Conservation (phyloP, 2,888 invertebrate species). For the Clostera curtula region DNA sequence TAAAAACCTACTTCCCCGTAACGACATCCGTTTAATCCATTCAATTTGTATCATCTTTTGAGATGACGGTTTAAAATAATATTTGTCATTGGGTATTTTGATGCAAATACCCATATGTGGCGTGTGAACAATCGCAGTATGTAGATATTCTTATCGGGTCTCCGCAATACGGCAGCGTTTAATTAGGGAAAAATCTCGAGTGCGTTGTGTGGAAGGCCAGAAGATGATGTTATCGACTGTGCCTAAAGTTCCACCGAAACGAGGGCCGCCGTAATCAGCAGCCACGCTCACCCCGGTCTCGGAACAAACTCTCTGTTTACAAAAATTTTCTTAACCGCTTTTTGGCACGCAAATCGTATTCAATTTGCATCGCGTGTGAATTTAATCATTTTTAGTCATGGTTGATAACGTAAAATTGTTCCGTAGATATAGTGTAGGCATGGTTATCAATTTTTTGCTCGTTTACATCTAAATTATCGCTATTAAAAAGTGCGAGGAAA, state of each 20-base stretch:
- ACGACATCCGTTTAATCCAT: constrained; percentile 34
- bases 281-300: constrained; percentile 41
- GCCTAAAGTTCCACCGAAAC: constrained; percentile 49
- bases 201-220: constrained; percentile 37
- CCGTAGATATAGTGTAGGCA: constrained; percentile 27
- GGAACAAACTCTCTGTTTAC: constrained; percentile 52
- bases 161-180: constrained; percentile 35
- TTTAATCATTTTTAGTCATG: constrained; percentile 48
- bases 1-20: constrained; percentile 24
- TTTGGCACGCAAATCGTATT: constrained; percentile 59
- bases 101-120: constrained; percentile 35
- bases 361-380: constrained; percentile 56
- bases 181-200: constrained; percentile 56
- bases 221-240: constrained; percentile 46
- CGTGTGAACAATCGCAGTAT: constrained; percentile 41
- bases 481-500: constrained; percentile 21
- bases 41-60: constrained; percentile 37
- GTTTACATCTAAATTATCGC: constrained; percentile 30
- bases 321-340: constrained; percentile 59
- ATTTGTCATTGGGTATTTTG: constrained; percentile 54
- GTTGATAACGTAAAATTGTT: constrained; percentile 42
- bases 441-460: constrained; percentile 35
- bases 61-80: constrained; percentile 51
- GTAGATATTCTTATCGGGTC: constrained; percentile 29
- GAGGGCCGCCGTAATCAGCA: constrained; percentile 57